phyloP scores from a whole-genome alignment of 2,113 vertebrate genomes.

The Atherinomorus stipes region DNA sequence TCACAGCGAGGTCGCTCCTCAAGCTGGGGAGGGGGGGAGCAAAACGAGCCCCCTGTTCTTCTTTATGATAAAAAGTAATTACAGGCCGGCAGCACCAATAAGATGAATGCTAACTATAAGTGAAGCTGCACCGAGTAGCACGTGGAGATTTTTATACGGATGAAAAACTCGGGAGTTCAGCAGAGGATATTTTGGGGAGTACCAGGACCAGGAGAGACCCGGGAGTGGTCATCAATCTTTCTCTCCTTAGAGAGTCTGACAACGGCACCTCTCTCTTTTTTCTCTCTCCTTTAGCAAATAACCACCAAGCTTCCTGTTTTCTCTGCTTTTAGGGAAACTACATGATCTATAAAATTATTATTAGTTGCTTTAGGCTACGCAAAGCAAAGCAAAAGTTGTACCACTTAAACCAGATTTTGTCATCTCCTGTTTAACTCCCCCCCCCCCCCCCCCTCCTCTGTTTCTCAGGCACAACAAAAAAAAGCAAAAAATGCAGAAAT shows the following conservation, averaged over 20 bases:
- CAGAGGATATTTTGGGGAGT: conserved; percentile 78
- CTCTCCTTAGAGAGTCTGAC: conserved; percentile 86
- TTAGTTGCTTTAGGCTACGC: too few species aligned
- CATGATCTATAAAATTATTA: conserved; percentile 1
- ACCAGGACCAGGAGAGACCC: conserved; percentile 53
- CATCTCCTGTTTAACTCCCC: background rate
- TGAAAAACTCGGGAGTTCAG: conserved; percentile 53
- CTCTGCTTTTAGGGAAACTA: background rate
- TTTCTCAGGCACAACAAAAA: conserved; percentile 22
- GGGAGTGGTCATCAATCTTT: conserved; percentile 94
- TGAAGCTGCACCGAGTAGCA: conserved; percentile 14
- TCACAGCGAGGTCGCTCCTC: conserved; percentile 74
- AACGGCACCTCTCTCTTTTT: conserved; percentile 83
- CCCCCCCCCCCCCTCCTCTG: background rate
- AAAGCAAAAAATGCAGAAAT: conserved; percentile 68
- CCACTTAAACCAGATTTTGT: background rate
- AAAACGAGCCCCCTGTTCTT: conserved; percentile 8
- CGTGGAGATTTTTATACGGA: conserved; percentile 53
- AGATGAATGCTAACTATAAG: conserved; percentile 3
- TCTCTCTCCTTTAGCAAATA: too few species aligned
- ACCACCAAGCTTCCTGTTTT: conserved; percentile 56
- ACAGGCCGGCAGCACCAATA: background rate
- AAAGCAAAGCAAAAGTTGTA: too few species aligned
- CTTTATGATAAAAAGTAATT: conserved; percentile 24
- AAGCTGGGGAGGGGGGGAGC: background rate